These are phyloP conservation scores for Netelia fuscicornis DNA, from an alignment of 2,888 invertebrate species.

Conservation along the genomic window DNA sequence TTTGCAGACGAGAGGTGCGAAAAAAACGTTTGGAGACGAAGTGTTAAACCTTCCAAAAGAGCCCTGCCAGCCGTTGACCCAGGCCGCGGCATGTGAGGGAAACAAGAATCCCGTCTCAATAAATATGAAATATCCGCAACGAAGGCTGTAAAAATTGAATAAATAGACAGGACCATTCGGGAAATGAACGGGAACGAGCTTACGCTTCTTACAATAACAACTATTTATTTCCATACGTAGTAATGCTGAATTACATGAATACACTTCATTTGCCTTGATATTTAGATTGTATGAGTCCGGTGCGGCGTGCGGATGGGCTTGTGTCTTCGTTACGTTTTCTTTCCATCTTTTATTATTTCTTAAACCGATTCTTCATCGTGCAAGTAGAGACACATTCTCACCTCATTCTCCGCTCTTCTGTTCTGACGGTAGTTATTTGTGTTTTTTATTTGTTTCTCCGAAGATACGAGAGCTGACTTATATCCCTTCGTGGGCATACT, in stretches of 20 bases:
- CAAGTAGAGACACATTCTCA: conserved; percentile 55
- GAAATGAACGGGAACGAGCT: conserved; percentile 47
- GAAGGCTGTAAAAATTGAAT: not conserved
- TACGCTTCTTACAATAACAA: conserved; percentile 83
- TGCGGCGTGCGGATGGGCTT: conserved; percentile 68
- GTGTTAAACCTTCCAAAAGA: too few species aligned
- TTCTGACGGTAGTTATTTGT: conserved; percentile 45
- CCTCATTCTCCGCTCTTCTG: conserved; percentile 1
- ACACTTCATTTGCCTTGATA: conserved; percentile 83
- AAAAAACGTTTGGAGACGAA: too few species aligned
- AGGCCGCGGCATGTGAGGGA: too few species aligned
- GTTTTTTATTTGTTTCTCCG: conserved; percentile 8
- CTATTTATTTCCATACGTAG: conserved; percentile 85
- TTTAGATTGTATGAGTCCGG: conserved; percentile 81
- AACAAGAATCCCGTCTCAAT: too few species aligned
- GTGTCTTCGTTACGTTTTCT: conserved; percentile 47
- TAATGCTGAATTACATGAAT: conserved; percentile 85
- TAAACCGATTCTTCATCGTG: conserved; percentile 45
- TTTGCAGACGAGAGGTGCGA: too few species aligned
- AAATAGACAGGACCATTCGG: not conserved
- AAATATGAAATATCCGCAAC: not conserved
- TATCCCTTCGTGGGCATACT: conserved; percentile 37
- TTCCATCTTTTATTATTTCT: conserved; percentile 9
- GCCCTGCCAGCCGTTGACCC: too few species aligned
- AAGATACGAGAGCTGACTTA: conserved; percentile 55